phyloP scores from a whole-genome alignment of 1,140 invertebrate genomes.

The Theocolax elegans region DNA sequence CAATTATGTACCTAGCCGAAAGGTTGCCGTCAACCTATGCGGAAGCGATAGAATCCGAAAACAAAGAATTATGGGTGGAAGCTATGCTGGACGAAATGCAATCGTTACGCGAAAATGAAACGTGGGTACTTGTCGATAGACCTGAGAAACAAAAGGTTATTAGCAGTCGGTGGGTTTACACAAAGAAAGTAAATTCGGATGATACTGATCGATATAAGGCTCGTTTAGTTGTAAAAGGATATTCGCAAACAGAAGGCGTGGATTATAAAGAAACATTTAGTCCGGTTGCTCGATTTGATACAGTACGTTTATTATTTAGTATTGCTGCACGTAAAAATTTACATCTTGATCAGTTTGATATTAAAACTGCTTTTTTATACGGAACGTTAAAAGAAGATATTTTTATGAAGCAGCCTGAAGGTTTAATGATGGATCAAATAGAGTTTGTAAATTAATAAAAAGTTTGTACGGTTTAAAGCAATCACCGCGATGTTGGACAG shows the following conservation, averaged over 20 bases:
- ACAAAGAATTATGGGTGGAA: conserved; percentile 38
- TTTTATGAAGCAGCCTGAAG: conserved; percentile 53
- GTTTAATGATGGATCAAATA: background rate
- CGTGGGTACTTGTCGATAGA: conserved; percentile 32
- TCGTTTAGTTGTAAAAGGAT: conserved; percentile 25
- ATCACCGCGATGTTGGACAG: background rate
- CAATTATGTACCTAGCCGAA: background rate
- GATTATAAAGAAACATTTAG: background rate
- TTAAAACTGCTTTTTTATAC: background rate
- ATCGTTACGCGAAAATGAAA: conserved; percentile 40
- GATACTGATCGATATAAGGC: conserved; percentile 1
- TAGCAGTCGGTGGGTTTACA: conserved; percentile 43
- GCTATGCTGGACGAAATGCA: conserved; percentile 46
- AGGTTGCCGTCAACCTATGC: conserved; percentile 15
- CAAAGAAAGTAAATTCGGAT: conserved; percentile 38
- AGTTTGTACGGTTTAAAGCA: conserved; percentile 2
- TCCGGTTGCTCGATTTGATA: too few relatives aligned
- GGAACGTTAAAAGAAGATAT: background rate
- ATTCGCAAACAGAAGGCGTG: background rate
- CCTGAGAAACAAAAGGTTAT: too few relatives aligned
- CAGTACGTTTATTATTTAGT: background rate
- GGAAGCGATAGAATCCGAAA: conserved; percentile 18
- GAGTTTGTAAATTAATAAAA: background rate
- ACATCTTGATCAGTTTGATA: conserved; percentile 29
- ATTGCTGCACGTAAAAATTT: background rate